Percentiles rank a stretch among this genome's conserved stretches.
These are phyloP conservation scores for Mythimna ferrago DNA, from an alignment of 2,888 invertebrate species.

Conservation along the genomic window DNA sequence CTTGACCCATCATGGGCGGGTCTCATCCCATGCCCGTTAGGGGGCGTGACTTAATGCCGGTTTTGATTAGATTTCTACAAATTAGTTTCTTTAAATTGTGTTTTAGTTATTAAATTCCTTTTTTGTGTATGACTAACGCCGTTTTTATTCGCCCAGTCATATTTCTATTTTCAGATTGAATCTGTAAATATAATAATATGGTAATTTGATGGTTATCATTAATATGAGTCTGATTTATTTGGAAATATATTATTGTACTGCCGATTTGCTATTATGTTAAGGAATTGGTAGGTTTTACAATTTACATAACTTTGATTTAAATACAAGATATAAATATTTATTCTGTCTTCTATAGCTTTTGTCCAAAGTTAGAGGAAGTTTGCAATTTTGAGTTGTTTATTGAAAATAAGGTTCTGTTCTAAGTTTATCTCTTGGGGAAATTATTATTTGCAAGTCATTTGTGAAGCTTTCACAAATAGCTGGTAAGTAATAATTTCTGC, in stretches of 20 bases:
- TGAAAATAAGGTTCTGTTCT: not conserved
- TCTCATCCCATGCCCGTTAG: slow-evolving; percentile 75
- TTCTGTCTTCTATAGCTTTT: slow-evolving; percentile 1
- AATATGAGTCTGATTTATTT: slow-evolving; percentile 45
- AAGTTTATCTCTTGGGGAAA: not conserved
- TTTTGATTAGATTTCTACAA: slow-evolving; percentile 86
- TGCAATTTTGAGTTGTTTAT: not conserved
- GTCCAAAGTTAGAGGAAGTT: not conserved
- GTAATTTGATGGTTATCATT: slow-evolving; percentile 41
- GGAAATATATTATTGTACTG: slow-evolving; percentile 22
- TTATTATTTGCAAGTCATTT: not conserved
- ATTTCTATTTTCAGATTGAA: slow-evolving; percentile 50
- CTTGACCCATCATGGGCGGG: slow-evolving; percentile 66
- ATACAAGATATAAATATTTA: slow-evolving; percentile 6
- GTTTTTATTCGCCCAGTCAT: slow-evolving; percentile 56
- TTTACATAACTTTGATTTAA: not conserved
- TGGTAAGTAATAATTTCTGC: no score
- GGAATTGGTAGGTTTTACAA: not conserved
- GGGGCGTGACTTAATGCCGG: slow-evolving; percentile 82
- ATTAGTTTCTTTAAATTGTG: slow-evolving; percentile 81
- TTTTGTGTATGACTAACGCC: slow-evolving; percentile 61
- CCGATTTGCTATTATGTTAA: slow-evolving; percentile 17
- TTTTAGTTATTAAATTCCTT: slow-evolving; percentile 76
- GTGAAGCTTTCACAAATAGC: no score
- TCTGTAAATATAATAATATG: slow-evolving; percentile 55